Evolutionary conservation across 2,888 invertebrate genomes (phyloP).

Genomic region (Folsomia candida): DNA sequence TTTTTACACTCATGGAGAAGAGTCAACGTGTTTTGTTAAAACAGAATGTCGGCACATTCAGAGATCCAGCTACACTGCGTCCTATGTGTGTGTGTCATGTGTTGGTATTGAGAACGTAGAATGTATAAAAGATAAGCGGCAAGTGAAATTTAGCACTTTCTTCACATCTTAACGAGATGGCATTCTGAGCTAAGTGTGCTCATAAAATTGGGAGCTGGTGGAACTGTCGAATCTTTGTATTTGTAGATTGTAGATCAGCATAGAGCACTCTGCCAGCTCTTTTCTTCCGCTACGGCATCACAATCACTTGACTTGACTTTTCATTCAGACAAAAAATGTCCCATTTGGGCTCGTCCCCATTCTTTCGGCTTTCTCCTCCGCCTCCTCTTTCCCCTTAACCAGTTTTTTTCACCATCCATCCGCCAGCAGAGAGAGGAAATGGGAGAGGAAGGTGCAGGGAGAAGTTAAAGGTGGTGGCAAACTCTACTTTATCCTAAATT

Average conservation of each 20-base stretch:
- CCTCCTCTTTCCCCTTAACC: neutral
- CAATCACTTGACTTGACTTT: neutral
- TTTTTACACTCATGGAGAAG: slow-evolving; percentile 15
- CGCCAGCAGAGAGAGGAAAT: neutral
- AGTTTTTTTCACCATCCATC: neutral
- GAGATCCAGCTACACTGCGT: neutral
- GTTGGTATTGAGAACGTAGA: neutral
- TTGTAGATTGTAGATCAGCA: neutral
- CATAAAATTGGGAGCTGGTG: neutral
- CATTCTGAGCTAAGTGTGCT: neutral
- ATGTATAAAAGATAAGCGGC: neutral
- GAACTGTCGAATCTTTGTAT: neutral
- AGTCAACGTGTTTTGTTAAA: neutral
- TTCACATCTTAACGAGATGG: neutral
- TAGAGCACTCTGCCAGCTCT: neutral
- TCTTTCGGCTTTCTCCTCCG: neutral
- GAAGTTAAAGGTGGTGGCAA: too few relatives aligned
- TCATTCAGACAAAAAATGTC: neutral
- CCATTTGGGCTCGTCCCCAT: neutral
- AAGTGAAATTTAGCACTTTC: neutral
- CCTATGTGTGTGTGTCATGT: neutral
- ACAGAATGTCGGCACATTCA: too few relatives aligned
- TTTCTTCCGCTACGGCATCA: neutral
- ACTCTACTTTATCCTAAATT: too few relatives aligned
- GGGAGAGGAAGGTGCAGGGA: too few relatives aligned